phyloP scores from a whole-genome alignment of 2,113 vertebrate genomes.

The Cottus gobio region DNA sequence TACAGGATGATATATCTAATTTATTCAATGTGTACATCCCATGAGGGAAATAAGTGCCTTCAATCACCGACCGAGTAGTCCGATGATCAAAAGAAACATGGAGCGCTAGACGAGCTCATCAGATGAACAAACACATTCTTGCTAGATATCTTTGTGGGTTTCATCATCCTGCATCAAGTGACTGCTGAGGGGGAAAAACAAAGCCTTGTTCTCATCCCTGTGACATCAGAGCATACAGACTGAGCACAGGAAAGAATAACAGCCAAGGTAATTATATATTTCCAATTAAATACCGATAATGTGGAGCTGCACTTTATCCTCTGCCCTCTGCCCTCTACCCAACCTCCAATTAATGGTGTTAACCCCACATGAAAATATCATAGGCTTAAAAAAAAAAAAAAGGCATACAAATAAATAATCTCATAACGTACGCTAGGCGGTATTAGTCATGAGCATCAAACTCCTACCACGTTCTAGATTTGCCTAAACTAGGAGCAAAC shows the following conservation, averaged over 20 bases:
- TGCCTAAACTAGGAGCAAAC: slow-evolving; percentile 55
- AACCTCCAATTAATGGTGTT: slow-evolving; percentile 39
- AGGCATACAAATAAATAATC: slow-evolving; percentile 41
- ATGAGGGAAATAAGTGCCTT: slow-evolving; percentile 54
- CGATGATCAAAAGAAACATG: slow-evolving; percentile 75
- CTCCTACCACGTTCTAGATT: slow-evolving; percentile 48
- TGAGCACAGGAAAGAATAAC: slow-evolving; percentile 42
- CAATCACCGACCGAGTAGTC: slow-evolving; percentile 58
- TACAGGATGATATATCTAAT: slow-evolving; percentile 50
- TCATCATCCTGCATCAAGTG: slow-evolving; percentile 84
- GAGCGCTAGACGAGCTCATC: slow-evolving; percentile 70
- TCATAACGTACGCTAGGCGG: slow-evolving; percentile 36
- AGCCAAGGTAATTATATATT: slow-evolving; percentile 40
- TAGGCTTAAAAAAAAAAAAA: slow-evolving; percentile 23
- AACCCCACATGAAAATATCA: slow-evolving; percentile 34
- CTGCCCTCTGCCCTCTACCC: slow-evolving; percentile 34
- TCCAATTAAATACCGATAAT: slow-evolving; percentile 53
- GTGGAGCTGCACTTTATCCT: slow-evolving; percentile 34
- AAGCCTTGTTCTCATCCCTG: slow-evolving; percentile 72
- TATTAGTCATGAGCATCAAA: slow-evolving; percentile 54
- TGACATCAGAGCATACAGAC: slow-evolving; percentile 65
- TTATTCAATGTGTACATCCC: slow-evolving; percentile 66
- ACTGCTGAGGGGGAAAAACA: slow-evolving; percentile 75
- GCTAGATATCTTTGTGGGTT: slow-evolving; percentile 81
- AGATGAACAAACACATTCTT: slow-evolving; percentile 78